Base-by-base conservation (phyloP, 2,113 vertebrate genomes). In the Dasyurus viverrinus region DNA sequence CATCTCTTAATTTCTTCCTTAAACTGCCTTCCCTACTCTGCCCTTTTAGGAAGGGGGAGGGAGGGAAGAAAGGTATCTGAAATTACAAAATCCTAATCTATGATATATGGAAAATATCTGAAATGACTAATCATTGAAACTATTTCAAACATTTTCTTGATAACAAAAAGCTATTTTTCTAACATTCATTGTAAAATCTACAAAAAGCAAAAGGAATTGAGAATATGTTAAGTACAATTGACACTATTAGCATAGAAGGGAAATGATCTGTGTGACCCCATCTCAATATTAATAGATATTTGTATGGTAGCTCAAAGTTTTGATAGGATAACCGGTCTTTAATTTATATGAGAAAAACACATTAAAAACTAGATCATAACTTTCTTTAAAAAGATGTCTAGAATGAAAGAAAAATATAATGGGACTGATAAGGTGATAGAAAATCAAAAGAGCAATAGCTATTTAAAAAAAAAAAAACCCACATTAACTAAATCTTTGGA, bases 121-220 rank as follows among this genome's bases (percentile, higher is more conserved):
- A 9, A 9, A 89, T 0, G 89, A 90, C 42, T 97, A 96, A 36
- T 90, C 47, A 19, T 26, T 47, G 4, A 92, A 30, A 14, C 27
- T 68, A 94, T 89, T 52, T 52, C 50, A 52, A 52, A 52, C 50
- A 53, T 54, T 93, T 55, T n/a, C n/a, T 53, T 54, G 94, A 14
- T 84, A 92, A 92, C 30, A 53, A 60, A 84, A n/a, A 0, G 93
- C 92, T 54, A 2, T 16, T 46, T 91, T 30, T 10, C 92, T 46
- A 91, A 30, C 53, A 53, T n/a, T 95, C 48, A 93, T n/a, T 89
- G 53, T 89, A 92, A 96, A 93, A 91, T 36, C 23, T 89, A 47
- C 68, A 60, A 12, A 96, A 96, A 93, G 92, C 92, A 92, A 92
- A 54, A 84, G 68, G 68, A 84, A 84, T 42, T 84, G 68, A 7